Evolutionary conservation across 2,888 invertebrate genomes (phyloP).

Genomic region (Chrysolina oricalcia): DNA sequence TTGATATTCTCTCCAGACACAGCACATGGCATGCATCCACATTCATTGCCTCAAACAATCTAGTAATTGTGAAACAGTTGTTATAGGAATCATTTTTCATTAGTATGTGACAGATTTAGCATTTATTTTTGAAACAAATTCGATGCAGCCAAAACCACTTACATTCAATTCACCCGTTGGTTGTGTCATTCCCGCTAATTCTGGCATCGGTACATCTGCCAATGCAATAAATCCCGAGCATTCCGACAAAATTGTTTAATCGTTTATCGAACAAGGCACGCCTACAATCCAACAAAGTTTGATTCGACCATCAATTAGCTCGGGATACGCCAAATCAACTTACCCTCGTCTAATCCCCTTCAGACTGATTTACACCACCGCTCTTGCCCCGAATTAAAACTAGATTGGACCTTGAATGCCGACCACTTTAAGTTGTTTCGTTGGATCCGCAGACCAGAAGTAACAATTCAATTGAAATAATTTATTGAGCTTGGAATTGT

Average conservation of each 20-base stretch:
- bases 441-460: constrained; percentile 30
- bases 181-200: neutral
- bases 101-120: too few relatives aligned
- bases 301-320: constrained; percentile 63
- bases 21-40: too few relatives aligned
- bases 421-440: constrained; percentile 38
- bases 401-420: constrained; percentile 56
- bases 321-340: constrained; percentile 60
- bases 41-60: too few relatives aligned
- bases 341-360: constrained; percentile 61
- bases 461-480: constrained; percentile 39
- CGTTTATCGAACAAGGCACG: constrained; percentile 46
- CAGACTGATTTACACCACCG: constrained; percentile 62
- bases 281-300: constrained; percentile 54
- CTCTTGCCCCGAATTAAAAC: constrained; percentile 56
- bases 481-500: constrained; percentile 2
- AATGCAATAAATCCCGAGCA: constrained; percentile 43
- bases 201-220: constrained; percentile 1
- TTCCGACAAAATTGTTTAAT: constrained; percentile 53
- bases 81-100: too few relatives aligned
- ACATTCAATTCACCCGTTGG: neutral
- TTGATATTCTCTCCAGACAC: too few relatives aligned
- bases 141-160: too few relatives aligned
- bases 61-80: too few relatives aligned
- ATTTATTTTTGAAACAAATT: too few relatives aligned